Percentiles rank a stretch among this genome's conserved stretches.
phyloP scores from a whole-genome alignment of 2,113 vertebrate species.

The Callorhinus ursinus region DNA sequence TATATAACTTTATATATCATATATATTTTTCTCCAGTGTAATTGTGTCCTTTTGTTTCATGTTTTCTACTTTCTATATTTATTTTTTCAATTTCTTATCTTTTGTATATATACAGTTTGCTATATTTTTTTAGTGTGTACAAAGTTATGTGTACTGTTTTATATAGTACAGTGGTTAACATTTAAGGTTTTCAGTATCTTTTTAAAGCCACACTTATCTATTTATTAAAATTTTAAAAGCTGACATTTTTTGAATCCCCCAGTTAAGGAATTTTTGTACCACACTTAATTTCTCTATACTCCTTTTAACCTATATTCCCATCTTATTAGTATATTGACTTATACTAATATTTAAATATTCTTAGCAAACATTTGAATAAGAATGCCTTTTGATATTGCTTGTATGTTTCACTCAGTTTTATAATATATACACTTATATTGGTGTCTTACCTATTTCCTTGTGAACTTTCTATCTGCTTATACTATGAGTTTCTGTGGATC shows the following conservation, averaged over 20 bases:
- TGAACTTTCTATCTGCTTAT: not conserved
- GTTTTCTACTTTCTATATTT: not conserved
- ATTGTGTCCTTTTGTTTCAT: not conserved
- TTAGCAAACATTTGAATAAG: not conserved
- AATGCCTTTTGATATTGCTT: not conserved
- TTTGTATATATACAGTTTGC: not conserved
- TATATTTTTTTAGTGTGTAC: not conserved
- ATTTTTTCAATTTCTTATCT: not conserved
- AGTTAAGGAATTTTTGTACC: not conserved
- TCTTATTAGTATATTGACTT: not conserved
- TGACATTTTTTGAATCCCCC: not conserved
- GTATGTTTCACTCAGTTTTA: not conserved
- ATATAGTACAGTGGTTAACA: not conserved
- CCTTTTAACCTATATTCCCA: not conserved
- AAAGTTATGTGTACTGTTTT: not conserved
- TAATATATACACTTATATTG: not conserved
- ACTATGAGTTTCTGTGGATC: not conserved
- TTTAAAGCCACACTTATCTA: not conserved
- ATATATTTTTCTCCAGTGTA: not conserved
- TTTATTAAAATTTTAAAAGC: not conserved
- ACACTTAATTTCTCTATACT: not conserved
- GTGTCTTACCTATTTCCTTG: not conserved
- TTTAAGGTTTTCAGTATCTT: not conserved
- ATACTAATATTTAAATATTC: not conserved
- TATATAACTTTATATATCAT: not conserved